These are phyloP conservation scores for Aporrectodea caliginosa DNA, from an alignment of 1,140 invertebrate species.

Conservation along the genomic window DNA sequence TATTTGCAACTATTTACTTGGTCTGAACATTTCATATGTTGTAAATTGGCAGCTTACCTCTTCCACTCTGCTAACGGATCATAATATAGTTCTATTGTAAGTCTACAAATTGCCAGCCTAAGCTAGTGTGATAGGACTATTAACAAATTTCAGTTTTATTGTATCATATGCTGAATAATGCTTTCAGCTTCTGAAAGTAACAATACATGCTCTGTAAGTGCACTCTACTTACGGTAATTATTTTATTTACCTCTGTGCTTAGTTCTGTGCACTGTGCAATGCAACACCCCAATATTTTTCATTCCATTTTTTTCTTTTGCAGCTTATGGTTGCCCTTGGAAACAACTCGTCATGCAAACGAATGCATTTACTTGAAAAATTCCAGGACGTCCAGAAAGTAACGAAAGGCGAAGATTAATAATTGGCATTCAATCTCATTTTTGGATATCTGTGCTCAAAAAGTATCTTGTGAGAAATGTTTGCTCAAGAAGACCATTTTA, in stretches of 20 bases:
- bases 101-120: no score
- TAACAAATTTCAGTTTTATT: neutral
- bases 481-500: no score
- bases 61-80: no score
- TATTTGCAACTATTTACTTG: no score
- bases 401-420: neutral
- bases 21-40: no score
- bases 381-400: constrained; percentile 15
- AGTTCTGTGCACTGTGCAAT: neutral
- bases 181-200: neutral
- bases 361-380: constrained; percentile 14
- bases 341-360: constrained; percentile 20
- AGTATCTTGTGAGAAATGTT: no score
- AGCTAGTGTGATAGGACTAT: neutral
- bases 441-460: no score
- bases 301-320: constrained; percentile 9
- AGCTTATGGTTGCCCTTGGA: constrained; percentile 25
- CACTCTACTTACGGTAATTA: neutral
- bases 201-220: neutral
- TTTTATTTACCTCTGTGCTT: neutral
- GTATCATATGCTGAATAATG: neutral
- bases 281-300: no score
- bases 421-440: no score
- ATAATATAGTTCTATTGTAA: no score
- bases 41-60: no score